These are phyloP conservation scores for Phataginus tricuspis DNA, from an alignment of 2,797 vertebrate species.

Conservation along the genomic window DNA sequence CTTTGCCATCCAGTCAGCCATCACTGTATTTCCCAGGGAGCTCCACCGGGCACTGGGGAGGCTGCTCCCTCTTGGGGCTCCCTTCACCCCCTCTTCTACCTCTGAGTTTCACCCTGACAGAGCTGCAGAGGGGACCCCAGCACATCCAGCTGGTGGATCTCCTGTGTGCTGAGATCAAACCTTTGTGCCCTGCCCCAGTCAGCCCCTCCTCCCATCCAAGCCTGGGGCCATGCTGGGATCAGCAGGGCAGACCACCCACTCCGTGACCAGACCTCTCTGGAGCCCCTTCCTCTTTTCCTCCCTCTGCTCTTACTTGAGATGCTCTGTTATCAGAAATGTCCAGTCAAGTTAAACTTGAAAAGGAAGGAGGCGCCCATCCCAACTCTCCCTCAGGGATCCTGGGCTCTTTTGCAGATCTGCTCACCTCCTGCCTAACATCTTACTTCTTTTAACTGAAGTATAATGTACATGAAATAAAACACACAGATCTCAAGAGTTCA, in stretches of 20 bases:
- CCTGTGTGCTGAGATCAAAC: neutral
- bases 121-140: neutral
- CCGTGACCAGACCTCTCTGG: neutral
- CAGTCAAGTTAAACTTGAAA: neutral
- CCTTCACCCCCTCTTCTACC: too few relatives aligned
- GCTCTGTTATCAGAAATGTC: neutral
- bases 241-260: neutral
- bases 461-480: neutral
- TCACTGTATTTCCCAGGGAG: neutral
- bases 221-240: neutral
- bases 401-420: neutral
- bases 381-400: neutral
- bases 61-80: neutral
- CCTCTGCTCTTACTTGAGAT: neutral
- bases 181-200: neutral
- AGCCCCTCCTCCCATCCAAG: neutral
- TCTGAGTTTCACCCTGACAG: neutral
- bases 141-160: fast-evolving
- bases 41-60: too few relatives aligned
- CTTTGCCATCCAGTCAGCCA: neutral
- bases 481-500: neutral
- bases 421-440: neutral
- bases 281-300: neutral
- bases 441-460: neutral
- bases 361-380: neutral